Evolutionary conservation across 2,888 invertebrate species (phyloP).

Genomic region (Mythimna lalbum): DNA sequence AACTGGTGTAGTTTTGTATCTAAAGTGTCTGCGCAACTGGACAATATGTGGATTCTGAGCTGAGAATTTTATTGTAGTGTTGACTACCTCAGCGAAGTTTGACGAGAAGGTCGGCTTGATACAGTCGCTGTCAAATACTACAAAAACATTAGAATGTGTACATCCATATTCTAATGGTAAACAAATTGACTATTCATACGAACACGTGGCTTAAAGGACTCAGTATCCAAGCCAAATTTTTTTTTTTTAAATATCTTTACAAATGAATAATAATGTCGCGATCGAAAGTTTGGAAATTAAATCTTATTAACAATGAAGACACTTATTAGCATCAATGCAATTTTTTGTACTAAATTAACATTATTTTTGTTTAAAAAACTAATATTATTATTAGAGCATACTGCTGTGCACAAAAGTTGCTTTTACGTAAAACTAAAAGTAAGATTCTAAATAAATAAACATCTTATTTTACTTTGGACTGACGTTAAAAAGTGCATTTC

Average conservation of each 20-base stretch:
- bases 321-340: conserved; percentile 3
- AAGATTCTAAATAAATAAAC: background rate
- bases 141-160: too few relatives aligned
- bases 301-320: conserved; percentile 4
- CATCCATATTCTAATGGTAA: too few relatives aligned
- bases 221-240: too few relatives aligned
- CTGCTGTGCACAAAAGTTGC: background rate
- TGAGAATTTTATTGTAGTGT: too few relatives aligned
- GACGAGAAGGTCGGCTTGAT: too few relatives aligned
- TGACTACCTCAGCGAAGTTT: too few relatives aligned
- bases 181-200: too few relatives aligned
- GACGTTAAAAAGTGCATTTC: conserved; percentile 7
- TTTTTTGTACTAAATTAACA: background rate
- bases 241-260: background rate
- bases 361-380: background rate
- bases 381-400: background rate
- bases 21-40: too few relatives aligned
- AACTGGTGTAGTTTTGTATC: too few relatives aligned
- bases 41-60: too few relatives aligned
- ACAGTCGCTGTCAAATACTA: too few relatives aligned
- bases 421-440: background rate
- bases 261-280: background rate
- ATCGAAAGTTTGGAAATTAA: background rate
- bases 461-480: background rate
- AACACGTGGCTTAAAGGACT: too few relatives aligned